phyloP scores from a whole-genome alignment of 2,797 vertebrate genomes.

The Eulemur coronatus region DNA sequence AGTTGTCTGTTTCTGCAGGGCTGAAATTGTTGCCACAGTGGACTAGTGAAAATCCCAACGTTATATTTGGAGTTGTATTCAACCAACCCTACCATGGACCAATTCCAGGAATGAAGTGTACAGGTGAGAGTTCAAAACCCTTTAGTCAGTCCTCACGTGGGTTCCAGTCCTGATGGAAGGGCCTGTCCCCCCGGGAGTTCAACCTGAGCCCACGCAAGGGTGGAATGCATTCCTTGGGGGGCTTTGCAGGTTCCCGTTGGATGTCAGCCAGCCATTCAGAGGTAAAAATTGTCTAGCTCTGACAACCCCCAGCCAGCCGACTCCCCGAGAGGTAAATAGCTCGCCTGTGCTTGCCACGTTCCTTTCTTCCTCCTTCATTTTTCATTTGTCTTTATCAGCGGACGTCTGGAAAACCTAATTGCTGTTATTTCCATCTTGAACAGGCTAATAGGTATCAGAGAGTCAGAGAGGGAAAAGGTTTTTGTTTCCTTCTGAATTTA shows the following conservation, averaged over 20 bases:
- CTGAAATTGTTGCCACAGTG: not conserved
- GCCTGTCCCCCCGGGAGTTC: not conserved
- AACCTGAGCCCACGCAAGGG: not conserved
- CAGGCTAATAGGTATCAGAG: constrained; percentile 45
- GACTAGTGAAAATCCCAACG: not conserved
- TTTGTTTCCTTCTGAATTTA: constrained; percentile 51
- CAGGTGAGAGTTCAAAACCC: not conserved
- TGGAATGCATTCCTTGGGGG: not conserved
- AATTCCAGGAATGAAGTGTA: not conserved
- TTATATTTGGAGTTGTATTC: not conserved
- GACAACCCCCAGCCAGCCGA: not conserved
- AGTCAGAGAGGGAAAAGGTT: constrained; percentile 64
- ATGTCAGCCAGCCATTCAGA: constrained; percentile 43
- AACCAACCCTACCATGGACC: not conserved
- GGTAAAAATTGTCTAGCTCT: not conserved
- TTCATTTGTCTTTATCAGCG: constrained; percentile 68
- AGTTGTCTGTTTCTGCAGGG: not conserved
- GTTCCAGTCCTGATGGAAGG: not conserved
- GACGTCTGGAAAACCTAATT: constrained; percentile 67
- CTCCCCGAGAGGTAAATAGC: not conserved
- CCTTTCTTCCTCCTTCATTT: constrained; percentile 35
- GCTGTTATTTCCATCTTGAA: constrained; percentile 56
- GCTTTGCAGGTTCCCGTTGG: not conserved
- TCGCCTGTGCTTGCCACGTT: not conserved
- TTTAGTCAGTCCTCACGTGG: not conserved